Percentiles rank a stretch among this genome's conserved stretches.
Evolutionary conservation across 2,797 vertebrate species (phyloP).

Genomic region (Chrosomus eos): DNA sequence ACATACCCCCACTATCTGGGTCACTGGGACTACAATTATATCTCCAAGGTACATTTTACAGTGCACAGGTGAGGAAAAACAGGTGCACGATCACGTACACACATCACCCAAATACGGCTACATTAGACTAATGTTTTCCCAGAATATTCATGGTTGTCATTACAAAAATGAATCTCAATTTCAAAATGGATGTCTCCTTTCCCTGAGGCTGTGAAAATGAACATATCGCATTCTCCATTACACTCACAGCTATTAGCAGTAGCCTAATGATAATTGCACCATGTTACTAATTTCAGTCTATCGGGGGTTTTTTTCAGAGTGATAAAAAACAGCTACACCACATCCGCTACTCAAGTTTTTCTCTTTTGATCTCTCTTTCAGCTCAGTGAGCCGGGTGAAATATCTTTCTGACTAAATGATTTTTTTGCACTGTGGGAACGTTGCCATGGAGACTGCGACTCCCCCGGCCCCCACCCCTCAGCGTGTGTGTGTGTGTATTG

Average conservation of each 20-base stretch:
- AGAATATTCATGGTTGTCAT: slow-evolving; percentile 11
- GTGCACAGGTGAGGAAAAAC: slow-evolving; percentile 10
- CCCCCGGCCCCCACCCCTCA: slow-evolving; percentile 46
- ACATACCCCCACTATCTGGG: slow-evolving; percentile 61
- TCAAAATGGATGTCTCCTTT: slow-evolving; percentile 10
- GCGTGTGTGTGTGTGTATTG: slow-evolving; percentile 42
- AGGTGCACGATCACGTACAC: background rate
- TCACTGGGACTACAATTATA: slow-evolving; percentile 58
- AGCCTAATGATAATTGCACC: slow-evolving; percentile 52
- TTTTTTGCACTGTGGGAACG: slow-evolving; percentile 77
- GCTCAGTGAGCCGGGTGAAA: slow-evolving; percentile 81
- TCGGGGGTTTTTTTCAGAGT: slow-evolving; percentile 58
- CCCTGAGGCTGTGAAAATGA: slow-evolving; percentile 20
- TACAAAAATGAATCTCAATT: slow-evolving; percentile 6
- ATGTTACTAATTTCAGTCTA: slow-evolving; percentile 60
- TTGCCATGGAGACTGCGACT: slow-evolving; percentile 80
- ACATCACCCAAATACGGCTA: background rate
- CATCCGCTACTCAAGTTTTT: slow-evolving; percentile 30
- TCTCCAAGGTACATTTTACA: slow-evolving; percentile 5
- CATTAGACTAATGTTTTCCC: background rate
- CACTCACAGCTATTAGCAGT: slow-evolving; percentile 60
- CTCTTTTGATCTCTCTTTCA: slow-evolving; percentile 67
- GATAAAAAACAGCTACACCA: slow-evolving; percentile 64
- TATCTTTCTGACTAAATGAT: slow-evolving; percentile 81
- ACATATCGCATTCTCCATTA: background rate